phyloP scores from a whole-genome alignment of 64 coral and sea anemone genomes.

The Acropora tenuis region DNA sequence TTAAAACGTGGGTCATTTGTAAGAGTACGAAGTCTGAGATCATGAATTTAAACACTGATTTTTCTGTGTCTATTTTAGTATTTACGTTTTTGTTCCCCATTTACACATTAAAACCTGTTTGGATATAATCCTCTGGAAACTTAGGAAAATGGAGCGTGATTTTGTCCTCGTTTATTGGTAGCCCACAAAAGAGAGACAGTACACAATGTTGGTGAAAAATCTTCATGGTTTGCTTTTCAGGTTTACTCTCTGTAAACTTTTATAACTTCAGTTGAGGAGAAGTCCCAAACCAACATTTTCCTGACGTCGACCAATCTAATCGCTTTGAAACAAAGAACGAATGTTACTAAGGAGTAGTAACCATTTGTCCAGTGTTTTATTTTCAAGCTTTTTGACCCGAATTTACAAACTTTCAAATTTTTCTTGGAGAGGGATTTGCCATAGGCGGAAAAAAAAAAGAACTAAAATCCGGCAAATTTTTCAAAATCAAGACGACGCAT shows the following conservation, averaged over 20 bases:
- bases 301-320: neutral
- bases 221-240: neutral
- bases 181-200: neutral
- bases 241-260: neutral
- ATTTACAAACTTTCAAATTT: too few relatives aligned
- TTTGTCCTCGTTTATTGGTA: neutral
- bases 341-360: too few relatives aligned
- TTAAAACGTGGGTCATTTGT: neutral
- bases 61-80: neutral
- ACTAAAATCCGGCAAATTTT: constrained; percentile 3
- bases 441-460: neutral
- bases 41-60: neutral
- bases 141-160: neutral
- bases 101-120: neutral
- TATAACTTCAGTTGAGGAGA: constrained; percentile 3
- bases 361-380: too few relatives aligned
- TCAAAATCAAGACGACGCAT: neutral
- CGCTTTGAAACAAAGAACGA: constrained; percentile 18
- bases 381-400: too few relatives aligned
- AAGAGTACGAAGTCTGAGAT: neutral
- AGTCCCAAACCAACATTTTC: constrained; percentile 7
- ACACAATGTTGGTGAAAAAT: neutral
- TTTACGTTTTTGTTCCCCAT: neutral
- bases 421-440: too few relatives aligned
- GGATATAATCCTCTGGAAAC: neutral